Conservation (phyloP, 2,113 vertebrate genomes). For the Siphamia tubifer region DNA sequence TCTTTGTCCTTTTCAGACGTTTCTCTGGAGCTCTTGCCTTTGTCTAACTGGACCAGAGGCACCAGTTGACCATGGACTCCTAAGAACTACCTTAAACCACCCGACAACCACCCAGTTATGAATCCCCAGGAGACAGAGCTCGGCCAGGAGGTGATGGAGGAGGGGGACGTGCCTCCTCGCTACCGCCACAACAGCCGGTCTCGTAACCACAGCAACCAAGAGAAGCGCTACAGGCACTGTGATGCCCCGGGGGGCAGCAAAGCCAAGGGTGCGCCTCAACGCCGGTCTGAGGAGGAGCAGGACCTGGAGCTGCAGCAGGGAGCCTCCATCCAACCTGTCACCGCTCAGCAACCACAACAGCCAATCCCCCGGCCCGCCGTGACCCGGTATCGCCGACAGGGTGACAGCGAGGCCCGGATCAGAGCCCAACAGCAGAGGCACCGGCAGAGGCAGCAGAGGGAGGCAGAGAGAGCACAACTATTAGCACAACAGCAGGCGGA, state of each 20-base stretch:
- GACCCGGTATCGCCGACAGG: slow-evolving; percentile 76
- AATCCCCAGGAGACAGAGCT: slow-evolving; percentile 83
- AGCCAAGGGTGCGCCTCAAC: slow-evolving; percentile 13
- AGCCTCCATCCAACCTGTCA: slow-evolving; percentile 6
- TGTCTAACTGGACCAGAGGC: neutral
- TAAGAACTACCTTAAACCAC: slow-evolving; percentile 69
- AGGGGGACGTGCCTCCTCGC: slow-evolving; percentile 70
- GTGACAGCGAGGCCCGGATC: slow-evolving; percentile 73
- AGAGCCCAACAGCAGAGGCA: slow-evolving; percentile 75
- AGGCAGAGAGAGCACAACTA: slow-evolving; percentile 59
- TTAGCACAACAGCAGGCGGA: slow-evolving; percentile 27
- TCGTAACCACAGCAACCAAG: slow-evolving; percentile 62
- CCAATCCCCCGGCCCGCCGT: slow-evolving; percentile 73
- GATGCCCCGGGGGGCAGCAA: slow-evolving; percentile 45
- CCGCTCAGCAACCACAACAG: slow-evolving; percentile 63
- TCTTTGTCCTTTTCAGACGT: neutral
- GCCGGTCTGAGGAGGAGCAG: slow-evolving; percentile 50
- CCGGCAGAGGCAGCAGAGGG: slow-evolving; percentile 71
- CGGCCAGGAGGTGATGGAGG: slow-evolving; percentile 85
- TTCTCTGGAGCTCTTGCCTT: slow-evolving; percentile 29
- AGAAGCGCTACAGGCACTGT: slow-evolving; percentile 58
- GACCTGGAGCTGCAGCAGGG: slow-evolving; percentile 62
- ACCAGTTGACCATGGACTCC: slow-evolving; percentile 74
- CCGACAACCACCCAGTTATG: slow-evolving; percentile 79
- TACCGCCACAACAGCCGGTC: slow-evolving; percentile 49